Evolutionary conservation across 2,888 invertebrate genomes (phyloP).

Genomic region (Carpatolechia fugitivella): DNA sequence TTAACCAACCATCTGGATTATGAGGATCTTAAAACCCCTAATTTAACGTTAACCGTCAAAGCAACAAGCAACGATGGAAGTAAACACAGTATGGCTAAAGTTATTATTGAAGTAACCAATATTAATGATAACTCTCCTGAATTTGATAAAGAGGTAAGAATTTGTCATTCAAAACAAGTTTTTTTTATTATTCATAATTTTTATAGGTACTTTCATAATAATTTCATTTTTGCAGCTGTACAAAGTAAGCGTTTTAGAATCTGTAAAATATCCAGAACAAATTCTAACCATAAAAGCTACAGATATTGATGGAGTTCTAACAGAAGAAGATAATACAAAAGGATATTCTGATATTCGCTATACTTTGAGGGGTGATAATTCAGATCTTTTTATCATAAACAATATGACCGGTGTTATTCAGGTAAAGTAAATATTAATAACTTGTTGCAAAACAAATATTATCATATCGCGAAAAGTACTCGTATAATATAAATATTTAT

Average conservation of each 20-base stretch:
- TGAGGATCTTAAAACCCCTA: constrained; percentile 82
- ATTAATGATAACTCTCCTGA: constrained; percentile 88
- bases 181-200: too few species aligned
- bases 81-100: constrained; percentile 82
- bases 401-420: constrained; percentile 83
- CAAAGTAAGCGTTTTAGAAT: constrained; percentile 85
- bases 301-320: constrained; percentile 83
- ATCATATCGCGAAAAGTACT: neutral
- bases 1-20: constrained; percentile 87
- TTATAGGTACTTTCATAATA: too few species aligned
- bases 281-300: constrained; percentile 84
- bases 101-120: constrained; percentile 85
- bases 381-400: constrained; percentile 85
- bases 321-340: constrained; percentile 73
- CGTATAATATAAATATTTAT: neutral
- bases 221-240: constrained; percentile 74
- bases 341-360: constrained; percentile 87
- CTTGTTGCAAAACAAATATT: neutral
- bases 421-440: constrained; percentile 43
- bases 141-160: constrained; percentile 80
- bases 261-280: constrained; percentile 82
- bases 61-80: constrained; percentile 74
- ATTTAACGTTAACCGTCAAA: constrained; percentile 77
- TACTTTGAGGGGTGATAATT: constrained; percentile 85
- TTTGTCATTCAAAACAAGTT: too few species aligned